Conservation (phyloP, 2,797 vertebrate genomes). For the Acanthornis magna region DNA sequence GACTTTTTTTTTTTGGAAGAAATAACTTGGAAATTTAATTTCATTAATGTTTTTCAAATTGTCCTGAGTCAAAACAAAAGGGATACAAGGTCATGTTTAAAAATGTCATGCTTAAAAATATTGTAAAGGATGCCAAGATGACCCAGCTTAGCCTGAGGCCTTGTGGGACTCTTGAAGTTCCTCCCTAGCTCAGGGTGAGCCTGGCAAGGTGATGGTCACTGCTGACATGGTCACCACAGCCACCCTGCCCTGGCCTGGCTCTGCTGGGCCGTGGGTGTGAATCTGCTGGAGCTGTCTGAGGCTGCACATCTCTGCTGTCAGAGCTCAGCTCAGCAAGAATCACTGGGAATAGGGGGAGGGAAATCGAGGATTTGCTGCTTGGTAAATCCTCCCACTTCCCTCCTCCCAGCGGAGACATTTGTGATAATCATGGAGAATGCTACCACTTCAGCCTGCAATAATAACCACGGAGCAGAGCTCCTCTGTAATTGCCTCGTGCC, state of each 20-base stretch:
- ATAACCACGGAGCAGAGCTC: neutral
- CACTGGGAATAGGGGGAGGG: neutral
- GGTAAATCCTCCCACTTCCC: constrained; percentile 45
- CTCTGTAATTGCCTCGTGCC: neutral
- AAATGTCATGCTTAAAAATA: neutral
- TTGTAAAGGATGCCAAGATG: neutral
- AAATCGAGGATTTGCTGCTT: neutral
- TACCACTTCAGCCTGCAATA: constrained; percentile 22
- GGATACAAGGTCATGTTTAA: neutral
- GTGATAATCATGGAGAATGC: constrained; percentile 18
- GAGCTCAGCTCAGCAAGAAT: neutral
- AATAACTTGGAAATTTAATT: neutral
- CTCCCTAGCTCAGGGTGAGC: neutral
- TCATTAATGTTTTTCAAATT: neutral
- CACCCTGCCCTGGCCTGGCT: neutral
- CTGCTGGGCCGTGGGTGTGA: accelerated
- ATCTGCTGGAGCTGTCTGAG: neutral
- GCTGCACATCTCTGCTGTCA: neutral
- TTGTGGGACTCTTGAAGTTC: neutral
- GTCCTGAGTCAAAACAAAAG: neutral
- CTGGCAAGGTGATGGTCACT: no score
- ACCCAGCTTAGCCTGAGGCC: neutral
- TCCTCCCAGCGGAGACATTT: constrained; percentile 40
- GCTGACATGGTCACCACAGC: neutral
- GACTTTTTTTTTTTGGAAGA: neutral